Evolutionary conservation across 2,888 invertebrate species (phyloP).

Genomic region (Allygus modestus): DNA sequence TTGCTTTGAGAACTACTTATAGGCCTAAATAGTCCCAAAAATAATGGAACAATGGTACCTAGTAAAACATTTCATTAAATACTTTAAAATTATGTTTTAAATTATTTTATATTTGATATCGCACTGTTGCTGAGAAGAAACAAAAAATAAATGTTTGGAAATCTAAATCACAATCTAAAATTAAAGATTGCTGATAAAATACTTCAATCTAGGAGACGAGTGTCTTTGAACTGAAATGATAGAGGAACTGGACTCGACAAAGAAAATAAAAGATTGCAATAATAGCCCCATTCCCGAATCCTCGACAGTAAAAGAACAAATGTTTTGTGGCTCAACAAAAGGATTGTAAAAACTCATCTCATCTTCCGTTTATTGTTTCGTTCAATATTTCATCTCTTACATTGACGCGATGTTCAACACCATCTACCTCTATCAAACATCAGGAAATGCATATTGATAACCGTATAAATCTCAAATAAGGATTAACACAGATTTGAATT

Average conservation of each 20-base stretch:
- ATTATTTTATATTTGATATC: too few relatives aligned
- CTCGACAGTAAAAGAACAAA: conserved; percentile 41
- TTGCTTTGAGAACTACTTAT: too few relatives aligned
- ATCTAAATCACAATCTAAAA: not conserved
- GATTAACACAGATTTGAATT: too few relatives aligned
- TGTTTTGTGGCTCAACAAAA: conserved; percentile 52
- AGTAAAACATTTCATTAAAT: too few relatives aligned
- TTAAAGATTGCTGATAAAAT: not conserved
- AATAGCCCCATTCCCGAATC: conserved; percentile 37
- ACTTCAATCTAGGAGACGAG: conserved; percentile 12
- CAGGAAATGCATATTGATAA: too few relatives aligned
- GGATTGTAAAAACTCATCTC: conserved; percentile 56
- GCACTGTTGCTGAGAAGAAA: too few relatives aligned
- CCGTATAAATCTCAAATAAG: too few relatives aligned
- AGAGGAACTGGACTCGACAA: conserved; percentile 33
- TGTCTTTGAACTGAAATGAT: conserved; percentile 39
- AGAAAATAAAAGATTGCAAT: conserved; percentile 57
- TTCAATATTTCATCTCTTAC: conserved; percentile 29
- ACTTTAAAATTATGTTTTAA: too few relatives aligned
- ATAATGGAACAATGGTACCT: too few relatives aligned
- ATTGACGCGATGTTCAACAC: too few relatives aligned
- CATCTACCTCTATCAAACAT: too few relatives aligned
- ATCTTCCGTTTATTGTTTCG: conserved; percentile 41
- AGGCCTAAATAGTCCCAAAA: too few relatives aligned
- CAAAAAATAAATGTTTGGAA: not conserved